phyloP scores from a whole-genome alignment of 1,140 invertebrate genomes.

The Zaprionus inermis region DNA sequence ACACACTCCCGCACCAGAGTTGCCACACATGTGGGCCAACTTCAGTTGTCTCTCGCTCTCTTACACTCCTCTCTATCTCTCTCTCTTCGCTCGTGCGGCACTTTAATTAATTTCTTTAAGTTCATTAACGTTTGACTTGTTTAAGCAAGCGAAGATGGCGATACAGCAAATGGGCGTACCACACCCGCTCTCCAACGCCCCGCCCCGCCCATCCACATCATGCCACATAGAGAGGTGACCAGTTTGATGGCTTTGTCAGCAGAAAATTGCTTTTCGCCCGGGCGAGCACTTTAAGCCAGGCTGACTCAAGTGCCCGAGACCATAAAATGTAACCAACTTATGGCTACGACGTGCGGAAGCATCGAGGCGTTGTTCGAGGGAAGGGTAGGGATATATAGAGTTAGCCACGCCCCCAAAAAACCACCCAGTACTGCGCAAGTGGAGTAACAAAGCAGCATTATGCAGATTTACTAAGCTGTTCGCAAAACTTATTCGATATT shows the following conservation, averaged over 20 bases:
- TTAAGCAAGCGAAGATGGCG: slow-evolving; percentile 44
- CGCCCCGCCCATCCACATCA: not conserved
- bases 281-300: slow-evolving; percentile 20
- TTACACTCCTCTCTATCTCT: slow-evolving; percentile 6
- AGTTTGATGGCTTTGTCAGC: slow-evolving; percentile 69
- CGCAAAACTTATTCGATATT: not conserved
- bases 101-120: slow-evolving; percentile 82
- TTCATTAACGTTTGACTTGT: slow-evolving; percentile 80
- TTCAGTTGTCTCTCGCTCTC: not conserved
- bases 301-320: slow-evolving; percentile 12
- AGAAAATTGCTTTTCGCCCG: slow-evolving; percentile 42
- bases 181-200: not conserved
- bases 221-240: slow-evolving; percentile 11
- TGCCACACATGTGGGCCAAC: slow-evolving; percentile 35
- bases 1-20: not conserved
- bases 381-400: not conserved
- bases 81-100: slow-evolving; percentile 34
- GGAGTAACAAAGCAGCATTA: not conserved
- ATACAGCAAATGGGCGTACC: slow-evolving; percentile 65
- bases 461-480: slow-evolving; percentile 1
- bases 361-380: too few species aligned
- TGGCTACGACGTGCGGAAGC: slow-evolving; percentile 5
- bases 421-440: not conserved
- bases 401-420: not conserved
- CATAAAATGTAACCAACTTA: slow-evolving; percentile 21